Evolutionary conservation across 2,797 vertebrate genomes (phyloP).

Genomic region (Oophaga sylvatica): DNA sequence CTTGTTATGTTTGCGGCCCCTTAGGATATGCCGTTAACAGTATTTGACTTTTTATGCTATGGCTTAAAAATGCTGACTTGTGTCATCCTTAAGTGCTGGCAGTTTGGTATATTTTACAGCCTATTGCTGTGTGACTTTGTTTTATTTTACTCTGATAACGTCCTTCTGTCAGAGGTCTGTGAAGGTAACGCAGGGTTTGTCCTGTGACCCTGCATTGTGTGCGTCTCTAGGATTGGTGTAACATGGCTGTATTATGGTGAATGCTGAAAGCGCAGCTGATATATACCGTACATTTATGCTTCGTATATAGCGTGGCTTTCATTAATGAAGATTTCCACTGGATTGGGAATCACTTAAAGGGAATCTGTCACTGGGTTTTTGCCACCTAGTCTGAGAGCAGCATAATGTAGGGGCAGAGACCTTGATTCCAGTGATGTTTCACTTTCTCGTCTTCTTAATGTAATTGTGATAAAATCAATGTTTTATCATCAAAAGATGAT

Average conservation of each 20-base stretch:
- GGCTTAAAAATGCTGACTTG: constrained; percentile 45
- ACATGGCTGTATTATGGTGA: constrained; percentile 10
- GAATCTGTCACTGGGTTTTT: too few species aligned
- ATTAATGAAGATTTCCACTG: too few species aligned
- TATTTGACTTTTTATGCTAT: constrained; percentile 47
- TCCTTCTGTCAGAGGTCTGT: neutral
- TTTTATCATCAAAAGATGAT: too few species aligned
- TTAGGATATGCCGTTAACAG: constrained; percentile 16
- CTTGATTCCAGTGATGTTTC: too few species aligned
- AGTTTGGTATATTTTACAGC: constrained; percentile 22
- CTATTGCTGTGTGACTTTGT: neutral
- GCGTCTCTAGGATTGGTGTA: neutral
- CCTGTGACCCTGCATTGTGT: neutral
- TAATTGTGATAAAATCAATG: too few species aligned
- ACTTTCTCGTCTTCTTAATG: too few species aligned
- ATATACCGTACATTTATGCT: neutral
- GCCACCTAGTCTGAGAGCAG: too few species aligned
- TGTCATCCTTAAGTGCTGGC: constrained; percentile 15
- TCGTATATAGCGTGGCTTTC: too few species aligned
- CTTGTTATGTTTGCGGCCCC: constrained; percentile 25
- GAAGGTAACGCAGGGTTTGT: neutral
- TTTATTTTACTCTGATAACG: neutral
- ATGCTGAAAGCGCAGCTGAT: constrained; percentile 8
- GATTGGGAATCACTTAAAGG: neutral
- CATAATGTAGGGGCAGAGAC: too few species aligned